phyloP scores from a whole-genome alignment of 2,888 invertebrate genomes.

The Rotaria magnacalcarata region DNA sequence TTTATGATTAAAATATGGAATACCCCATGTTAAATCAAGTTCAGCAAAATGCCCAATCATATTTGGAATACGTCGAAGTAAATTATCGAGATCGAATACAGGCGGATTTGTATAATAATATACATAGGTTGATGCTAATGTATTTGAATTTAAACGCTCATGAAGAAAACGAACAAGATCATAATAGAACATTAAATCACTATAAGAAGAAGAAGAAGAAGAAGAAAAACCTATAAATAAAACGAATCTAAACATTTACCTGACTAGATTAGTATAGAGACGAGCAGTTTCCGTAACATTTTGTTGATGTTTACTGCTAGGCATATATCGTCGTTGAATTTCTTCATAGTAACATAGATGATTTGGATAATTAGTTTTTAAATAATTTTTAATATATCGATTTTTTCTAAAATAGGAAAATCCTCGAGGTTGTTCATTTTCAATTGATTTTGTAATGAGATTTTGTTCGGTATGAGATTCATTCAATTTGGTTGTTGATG shows the following conservation, averaged over 20 bases:
- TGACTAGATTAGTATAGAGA: constrained; percentile 18
- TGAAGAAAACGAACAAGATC: constrained; percentile 20
- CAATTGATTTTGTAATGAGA: neutral
- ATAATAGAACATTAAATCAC: constrained; percentile 37
- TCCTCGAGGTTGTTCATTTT: neutral
- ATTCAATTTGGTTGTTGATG: neutral
- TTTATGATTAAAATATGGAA: constrained; percentile 34
- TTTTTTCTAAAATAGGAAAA: constrained; percentile 15
- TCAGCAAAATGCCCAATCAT: constrained; percentile 43
- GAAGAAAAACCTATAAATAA: neutral
- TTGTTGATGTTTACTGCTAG: neutral
- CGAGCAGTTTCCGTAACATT: constrained; percentile 2
- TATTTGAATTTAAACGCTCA: neutral
- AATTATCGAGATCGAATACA: constrained; percentile 21
- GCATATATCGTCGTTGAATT: constrained; percentile 19
- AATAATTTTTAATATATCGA: constrained; percentile 21
- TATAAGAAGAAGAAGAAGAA: neutral
- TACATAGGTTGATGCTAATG: neutral
- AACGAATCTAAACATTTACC: neutral
- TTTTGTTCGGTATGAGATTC: neutral
- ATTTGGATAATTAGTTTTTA: constrained; percentile 3
- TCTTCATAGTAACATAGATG: constrained; percentile 26
- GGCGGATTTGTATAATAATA: constrained; percentile 33
- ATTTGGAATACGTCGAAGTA: neutral
- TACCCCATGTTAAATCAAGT: constrained; percentile 43